Conservation (phyloP, 1,140 invertebrate species). For the Tribolium madens region DNA sequence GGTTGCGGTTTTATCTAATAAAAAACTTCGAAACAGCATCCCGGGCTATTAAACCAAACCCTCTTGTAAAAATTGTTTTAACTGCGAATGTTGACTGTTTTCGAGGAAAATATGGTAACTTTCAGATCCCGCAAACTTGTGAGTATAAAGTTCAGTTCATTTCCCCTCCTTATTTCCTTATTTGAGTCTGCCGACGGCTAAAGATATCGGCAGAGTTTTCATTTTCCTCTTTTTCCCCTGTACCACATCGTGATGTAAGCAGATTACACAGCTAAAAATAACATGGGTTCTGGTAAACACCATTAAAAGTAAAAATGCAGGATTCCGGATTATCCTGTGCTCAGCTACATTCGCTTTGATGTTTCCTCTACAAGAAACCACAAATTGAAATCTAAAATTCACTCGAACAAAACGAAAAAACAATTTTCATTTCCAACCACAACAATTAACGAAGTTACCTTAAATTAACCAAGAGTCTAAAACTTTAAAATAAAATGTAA, state of each 20-base stretch:
- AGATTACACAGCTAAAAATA: conserved; percentile 49
- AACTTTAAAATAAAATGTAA: no score
- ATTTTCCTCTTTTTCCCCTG: conserved; percentile 41
- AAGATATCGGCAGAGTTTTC: conserved; percentile 45
- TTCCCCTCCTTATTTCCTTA: conserved; percentile 43
- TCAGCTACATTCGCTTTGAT: conserved; percentile 35
- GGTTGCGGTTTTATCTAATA: neutral
- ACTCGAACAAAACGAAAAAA: neutral
- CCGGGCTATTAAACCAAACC: conserved; percentile 1
- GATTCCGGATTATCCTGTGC: conserved; percentile 29
- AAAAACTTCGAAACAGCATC: neutral
- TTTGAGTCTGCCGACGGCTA: conserved; percentile 34
- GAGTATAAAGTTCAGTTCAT: conserved; percentile 43
- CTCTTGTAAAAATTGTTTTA: conserved; percentile 38
- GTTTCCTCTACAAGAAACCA: neutral
- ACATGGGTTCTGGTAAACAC: conserved; percentile 48
- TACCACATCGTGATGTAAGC: conserved; percentile 43
- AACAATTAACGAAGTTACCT: neutral
- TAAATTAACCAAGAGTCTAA: neutral
- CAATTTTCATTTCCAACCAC: neutral
- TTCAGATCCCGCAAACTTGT: conserved; percentile 26
- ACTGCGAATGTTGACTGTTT: conserved; percentile 35
- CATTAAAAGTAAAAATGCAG: conserved; percentile 49
- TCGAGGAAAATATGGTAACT: conserved; percentile 29
- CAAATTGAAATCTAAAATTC: conserved; percentile 17